Conservation (phyloP, 2,113 vertebrate species). For the Anoplopoma fimbria region DNA sequence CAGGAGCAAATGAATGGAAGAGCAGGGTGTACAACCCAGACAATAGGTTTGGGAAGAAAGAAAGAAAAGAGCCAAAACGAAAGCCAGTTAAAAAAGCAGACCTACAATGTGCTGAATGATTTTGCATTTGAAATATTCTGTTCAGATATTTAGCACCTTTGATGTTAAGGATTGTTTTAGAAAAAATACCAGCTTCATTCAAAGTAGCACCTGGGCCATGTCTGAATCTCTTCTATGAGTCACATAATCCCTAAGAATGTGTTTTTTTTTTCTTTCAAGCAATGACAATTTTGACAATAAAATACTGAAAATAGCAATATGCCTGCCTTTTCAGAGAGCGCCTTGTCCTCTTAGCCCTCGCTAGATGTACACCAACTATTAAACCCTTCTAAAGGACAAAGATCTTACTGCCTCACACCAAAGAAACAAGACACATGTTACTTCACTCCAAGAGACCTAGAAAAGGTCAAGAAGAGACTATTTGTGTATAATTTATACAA, state of each 20-base stretch:
- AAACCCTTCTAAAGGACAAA: background rate
- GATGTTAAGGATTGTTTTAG: constrained; percentile 56
- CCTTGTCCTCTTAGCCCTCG: background rate
- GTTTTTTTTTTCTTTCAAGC: background rate
- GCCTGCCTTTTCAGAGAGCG: constrained; percentile 1
- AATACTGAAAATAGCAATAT: constrained; percentile 14
- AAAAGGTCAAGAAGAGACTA: constrained; percentile 32
- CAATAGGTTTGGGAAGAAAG: constrained; percentile 28
- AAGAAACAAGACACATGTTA: constrained; percentile 20
- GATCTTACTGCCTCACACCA: background rate
- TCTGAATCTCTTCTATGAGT: constrained; percentile 40
- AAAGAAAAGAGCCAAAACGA: background rate
- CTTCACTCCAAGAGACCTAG: background rate
- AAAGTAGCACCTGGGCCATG: constrained; percentile 42
- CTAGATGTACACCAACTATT: background rate
- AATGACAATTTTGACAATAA: background rate
- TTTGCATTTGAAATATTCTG: constrained; percentile 32
- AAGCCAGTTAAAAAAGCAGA: background rate
- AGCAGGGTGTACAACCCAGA: constrained; percentile 35
- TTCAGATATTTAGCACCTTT: constrained; percentile 49
- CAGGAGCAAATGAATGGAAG: constrained; percentile 52
- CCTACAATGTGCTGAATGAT: constrained; percentile 6
- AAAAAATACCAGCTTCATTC: constrained; percentile 19
- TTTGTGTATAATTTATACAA: constrained; percentile 31
- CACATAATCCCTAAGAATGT: constrained; percentile 19